phyloP scores from a whole-genome alignment of 2,797 vertebrate species.

The Numenius phaeopus region DNA sequence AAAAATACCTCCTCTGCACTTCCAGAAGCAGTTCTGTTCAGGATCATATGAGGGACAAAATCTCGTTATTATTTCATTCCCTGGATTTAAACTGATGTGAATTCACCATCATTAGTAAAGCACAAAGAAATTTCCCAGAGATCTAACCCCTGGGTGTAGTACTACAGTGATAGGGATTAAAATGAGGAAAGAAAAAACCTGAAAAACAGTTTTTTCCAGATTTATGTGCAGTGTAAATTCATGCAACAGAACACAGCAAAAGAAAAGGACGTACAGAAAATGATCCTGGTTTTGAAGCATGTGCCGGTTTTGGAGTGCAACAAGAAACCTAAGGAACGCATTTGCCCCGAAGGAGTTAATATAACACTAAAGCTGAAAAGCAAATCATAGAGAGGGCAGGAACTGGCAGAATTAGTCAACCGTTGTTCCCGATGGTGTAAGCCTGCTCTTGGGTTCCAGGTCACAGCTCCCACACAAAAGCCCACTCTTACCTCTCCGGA shows the following conservation, averaged over 20 bases:
- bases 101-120: neutral
- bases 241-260: neutral
- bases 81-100: neutral
- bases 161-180: neutral
- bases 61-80: neutral
- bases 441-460: conserved; percentile 54
- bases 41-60: neutral
- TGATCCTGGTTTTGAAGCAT: neutral
- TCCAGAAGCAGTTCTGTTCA: neutral
- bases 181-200: neutral
- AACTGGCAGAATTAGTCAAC: conserved; percentile 16
- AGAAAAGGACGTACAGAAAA: neutral
- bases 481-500: neutral
- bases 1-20: neutral
- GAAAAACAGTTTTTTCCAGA: neutral
- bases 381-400: neutral
- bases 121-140: neutral
- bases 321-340: neutral
- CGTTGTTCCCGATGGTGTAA: neutral
- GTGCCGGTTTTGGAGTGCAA: neutral
- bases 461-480: conserved; percentile 56
- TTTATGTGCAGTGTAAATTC: neutral
- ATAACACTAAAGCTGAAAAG: neutral
- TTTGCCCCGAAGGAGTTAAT: neutral
- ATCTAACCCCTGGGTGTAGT: neutral